Evolutionary conservation across 2,888 invertebrate species (phyloP).

Genomic region (Hypercompe scribonia): DNA sequence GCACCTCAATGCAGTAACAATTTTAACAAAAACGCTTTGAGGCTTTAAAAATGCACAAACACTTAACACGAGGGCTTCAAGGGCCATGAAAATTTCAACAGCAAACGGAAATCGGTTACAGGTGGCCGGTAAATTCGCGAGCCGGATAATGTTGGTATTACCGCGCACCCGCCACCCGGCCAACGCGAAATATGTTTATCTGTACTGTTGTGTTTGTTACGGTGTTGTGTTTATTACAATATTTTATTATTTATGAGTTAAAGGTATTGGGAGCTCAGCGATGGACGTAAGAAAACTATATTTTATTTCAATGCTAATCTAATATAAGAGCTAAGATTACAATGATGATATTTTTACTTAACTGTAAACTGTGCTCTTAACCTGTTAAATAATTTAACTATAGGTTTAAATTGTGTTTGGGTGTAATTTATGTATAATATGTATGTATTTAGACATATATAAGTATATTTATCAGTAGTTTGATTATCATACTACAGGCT

Average conservation of each 20-base stretch:
- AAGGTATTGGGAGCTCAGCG: not conserved
- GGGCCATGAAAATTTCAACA: constrained; percentile 74
- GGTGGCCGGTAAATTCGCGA: constrained; percentile 75
- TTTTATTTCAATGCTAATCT: not conserved
- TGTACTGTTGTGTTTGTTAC: constrained; percentile 47
- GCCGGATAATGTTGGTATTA: constrained; percentile 66
- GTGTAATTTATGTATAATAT: too few relatives aligned
- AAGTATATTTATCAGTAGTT: too few relatives aligned
- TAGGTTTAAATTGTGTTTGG: too few relatives aligned
- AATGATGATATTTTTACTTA: not conserved
- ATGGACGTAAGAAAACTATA: not conserved
- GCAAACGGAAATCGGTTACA: constrained; percentile 63
- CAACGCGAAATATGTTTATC: constrained; percentile 50
- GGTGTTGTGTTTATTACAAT: constrained; percentile 32
- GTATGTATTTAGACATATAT: too few relatives aligned
- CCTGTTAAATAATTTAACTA: too few relatives aligned
- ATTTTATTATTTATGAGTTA: not conserved
- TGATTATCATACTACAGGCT: too few relatives aligned
- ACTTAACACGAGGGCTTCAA: constrained; percentile 60
- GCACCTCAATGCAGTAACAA: constrained; percentile 29
- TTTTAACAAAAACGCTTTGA: constrained; percentile 41
- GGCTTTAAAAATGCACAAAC: constrained; percentile 71
- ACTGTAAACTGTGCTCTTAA: too few relatives aligned
- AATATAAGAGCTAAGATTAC: not conserved
- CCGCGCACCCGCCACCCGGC: constrained; percentile 43